Evolutionary conservation across 2,888 invertebrate genomes (phyloP), one percentile per base, ranked within the genome.

Genomic region (Hoplodrina blanda): DNA sequence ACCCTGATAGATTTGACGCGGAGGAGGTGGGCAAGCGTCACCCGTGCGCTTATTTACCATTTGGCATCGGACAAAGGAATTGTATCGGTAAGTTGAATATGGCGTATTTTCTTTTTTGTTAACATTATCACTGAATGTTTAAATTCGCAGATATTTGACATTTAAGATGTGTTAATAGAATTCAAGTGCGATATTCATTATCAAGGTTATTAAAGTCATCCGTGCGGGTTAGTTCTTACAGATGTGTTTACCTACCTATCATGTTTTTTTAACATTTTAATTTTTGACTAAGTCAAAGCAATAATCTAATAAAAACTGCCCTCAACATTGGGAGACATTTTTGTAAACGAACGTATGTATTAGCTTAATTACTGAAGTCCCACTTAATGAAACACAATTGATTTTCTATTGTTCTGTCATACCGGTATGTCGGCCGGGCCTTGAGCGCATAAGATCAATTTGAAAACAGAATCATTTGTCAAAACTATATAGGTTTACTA

Each of bases 1-100:
- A 95, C 77, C 96, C 96, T 4, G 94, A 96, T 49, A 88, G 95
- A 69, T 96, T 96, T 83, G 84, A 88, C 19, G 72, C 88, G 0
- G 90, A 92, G 59, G 90, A 90, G 25, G 87, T 82, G 46, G 87
- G 84, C 46, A 73, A 83, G 7, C 86, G 92, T 4, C 91, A 91
- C 72, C 83, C 89, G 0, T 92, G 91, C 77, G 91, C 91, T 2
- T 95, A 90, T 76, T 70, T 95, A 67, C 94, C 95, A 2, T 95
- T 95, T 77, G 95, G 95, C 53, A 87, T 89, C 25, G 95, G 95
- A 8, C 94, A 93, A 3, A 87, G 95, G 56, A 92, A 92, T 66
- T 95, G 95, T 72, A 93, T 94, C 11, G 95, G 94, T 94, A 81
- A 89, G 91, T 85, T 33, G 30, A 4, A 20, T 55, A 15, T 10